Base-by-base conservation (phyloP, 2,113 vertebrate species). In the Rhadina sibilatrix region DNA sequence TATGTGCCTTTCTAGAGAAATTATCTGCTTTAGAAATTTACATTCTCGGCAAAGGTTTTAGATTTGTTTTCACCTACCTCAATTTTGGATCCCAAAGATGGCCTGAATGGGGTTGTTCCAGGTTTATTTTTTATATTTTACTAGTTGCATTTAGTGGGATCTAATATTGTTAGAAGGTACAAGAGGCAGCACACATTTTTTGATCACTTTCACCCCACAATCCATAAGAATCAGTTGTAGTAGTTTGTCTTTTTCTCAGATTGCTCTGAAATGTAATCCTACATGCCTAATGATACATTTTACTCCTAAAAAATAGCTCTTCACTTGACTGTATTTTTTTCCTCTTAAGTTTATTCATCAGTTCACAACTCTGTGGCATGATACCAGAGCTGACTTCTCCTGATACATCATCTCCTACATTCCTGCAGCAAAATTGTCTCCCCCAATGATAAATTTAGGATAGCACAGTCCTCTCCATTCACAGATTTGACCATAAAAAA, bases 361-460 rank as follows among this genome's bases (percentile, higher is more conserved):
- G 6, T 49, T 95, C 38, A 21, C n/a, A 64, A 15, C 5, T 42
- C 30, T 53, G 17, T 50, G 56, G 13, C 31, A 35, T 57, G 8
- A 50, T n/a, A 72, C 13, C 18, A 77, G 35, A 74, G 18, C n/a
- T 78, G 42, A 35, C 54, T 69, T 70, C 30, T 72, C 35, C 63
- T 75, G 12, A 11, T 60, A n/a, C 0, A 1, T 30, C 52, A 14
- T n/a, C 44, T 72, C 2, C 1, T 35, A 27, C 6, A 10, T 53
- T 74, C 22, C 46, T 83, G n/a, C 6, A 59, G 18, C 23, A 68
- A 95, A 86, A 61, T 7, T 21, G 10, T 75, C 12, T 57, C 8
- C 8, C 7, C 2, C 6, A 49, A 0, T 18, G 44, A 63, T 15
- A 83, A 77, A 49, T 37, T 37, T 28, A 18, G 16, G 8, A 24